Conservation (phyloP, 2,888 invertebrate species). For the Diaperis boleti region DNA sequence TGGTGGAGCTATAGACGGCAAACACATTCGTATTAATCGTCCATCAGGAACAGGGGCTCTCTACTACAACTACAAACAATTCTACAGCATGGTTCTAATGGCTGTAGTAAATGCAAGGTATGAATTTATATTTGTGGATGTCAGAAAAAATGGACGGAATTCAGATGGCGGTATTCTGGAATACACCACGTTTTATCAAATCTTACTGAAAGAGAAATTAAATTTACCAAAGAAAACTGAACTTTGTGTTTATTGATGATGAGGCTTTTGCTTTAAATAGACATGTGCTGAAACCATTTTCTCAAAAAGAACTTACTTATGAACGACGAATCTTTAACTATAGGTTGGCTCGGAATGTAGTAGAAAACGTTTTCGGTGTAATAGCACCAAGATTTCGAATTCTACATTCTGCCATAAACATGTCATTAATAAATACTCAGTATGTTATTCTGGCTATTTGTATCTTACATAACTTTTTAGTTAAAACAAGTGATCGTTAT, state of each 20-base stretch:
- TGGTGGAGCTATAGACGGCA: conserved; percentile 47
- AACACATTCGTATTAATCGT: conserved; percentile 39
- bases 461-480: conserved; percentile 44
- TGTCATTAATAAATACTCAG: conserved; percentile 37
- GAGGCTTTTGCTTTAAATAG: conserved; percentile 44
- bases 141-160: conserved; percentile 40
- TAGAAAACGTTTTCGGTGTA: background rate
- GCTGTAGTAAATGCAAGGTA: conserved; percentile 50
- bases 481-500: background rate
- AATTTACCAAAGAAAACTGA: conserved; percentile 40
- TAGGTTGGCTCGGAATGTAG: background rate
- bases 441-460: conserved; percentile 46
- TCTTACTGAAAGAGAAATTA: conserved; percentile 17
- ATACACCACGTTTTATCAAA: conserved; percentile 37
- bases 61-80: conserved; percentile 51
- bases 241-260: conserved; percentile 47
- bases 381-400: conserved; percentile 33
- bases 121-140: conserved; percentile 48
- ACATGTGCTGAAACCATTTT: conserved; percentile 50
- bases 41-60: conserved; percentile 47
- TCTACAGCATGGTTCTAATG: conserved; percentile 48
- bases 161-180: conserved; percentile 49
- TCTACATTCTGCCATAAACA: conserved; percentile 44
- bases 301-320: conserved; percentile 37
- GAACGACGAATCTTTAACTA: background rate